Evolutionary conservation across 2,113 vertebrate species (phyloP), one percentile per base, ranked within the genome.

Genomic region (Gallinago jamesoni): DNA sequence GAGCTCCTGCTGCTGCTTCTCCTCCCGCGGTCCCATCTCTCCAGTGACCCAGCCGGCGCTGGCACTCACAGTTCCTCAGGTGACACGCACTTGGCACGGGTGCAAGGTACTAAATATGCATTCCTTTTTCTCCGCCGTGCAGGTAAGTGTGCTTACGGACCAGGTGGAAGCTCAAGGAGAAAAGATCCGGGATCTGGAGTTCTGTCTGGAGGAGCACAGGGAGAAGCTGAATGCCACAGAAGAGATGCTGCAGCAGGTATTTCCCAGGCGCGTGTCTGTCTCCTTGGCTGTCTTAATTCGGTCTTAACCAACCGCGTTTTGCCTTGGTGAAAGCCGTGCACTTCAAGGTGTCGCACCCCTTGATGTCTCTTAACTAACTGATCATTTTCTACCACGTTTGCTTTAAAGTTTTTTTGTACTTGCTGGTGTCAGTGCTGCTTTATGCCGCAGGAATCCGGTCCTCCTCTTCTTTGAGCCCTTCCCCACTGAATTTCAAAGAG

Each of bases 121-220:
- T 52, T 10, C 5, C 10, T 80, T 76, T 77, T 55, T 88, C 69
- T 85, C 25, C 10, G 6, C 60, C 95, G 31, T 89, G 12, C 94
- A 99, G 99, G 99, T 99, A 16, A 99, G 99, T 73, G 99, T 99
- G 84, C 97, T 99, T 86, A 99, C 99, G 5, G 99, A 99, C 97
- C 99, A 99, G 94, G 99, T 99, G 80, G 99, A 99, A 84, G 99
- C 99, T 39, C 99, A 99, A 56, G 99, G 99, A 53, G 99, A 99
- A 94, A 99, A 99, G 98, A 99, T 99, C 86, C 98, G 99, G 31
- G 99, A 99, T 93, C 97, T 99, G 90, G 99, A 99, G 80, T 94
- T 99, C 73, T 99, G 99, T 96, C 98, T 99, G 68, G 99, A 99
- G 41, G 99, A 99, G 72, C 99, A 99, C 98, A 98, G 99, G 80